Evolutionary conservation across 2,888 invertebrate genomes (phyloP).

Genomic region (Eugnorisma glareosa): DNA sequence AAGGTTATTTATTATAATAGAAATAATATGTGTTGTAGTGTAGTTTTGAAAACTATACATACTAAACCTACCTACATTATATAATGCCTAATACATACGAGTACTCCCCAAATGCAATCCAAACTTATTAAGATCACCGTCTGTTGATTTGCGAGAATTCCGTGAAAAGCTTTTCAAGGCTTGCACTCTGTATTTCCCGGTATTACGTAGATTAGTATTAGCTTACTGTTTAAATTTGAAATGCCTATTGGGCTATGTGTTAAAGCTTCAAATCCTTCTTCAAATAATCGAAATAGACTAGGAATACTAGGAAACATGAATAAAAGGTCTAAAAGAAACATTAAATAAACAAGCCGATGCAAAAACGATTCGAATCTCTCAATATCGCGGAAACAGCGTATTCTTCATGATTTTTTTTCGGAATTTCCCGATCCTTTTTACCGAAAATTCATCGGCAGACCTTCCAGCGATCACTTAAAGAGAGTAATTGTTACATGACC

Average conservation of each 20-base stretch:
- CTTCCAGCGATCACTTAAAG: constrained; percentile 32
- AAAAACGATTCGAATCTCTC: constrained; percentile 18
- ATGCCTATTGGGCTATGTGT: not conserved
- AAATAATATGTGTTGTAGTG: not conserved
- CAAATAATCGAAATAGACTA: not conserved
- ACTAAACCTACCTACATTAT: not conserved
- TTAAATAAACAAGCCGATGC: not conserved
- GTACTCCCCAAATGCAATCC: not conserved
- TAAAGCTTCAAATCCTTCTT: not conserved
- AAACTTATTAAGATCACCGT: not conserved
- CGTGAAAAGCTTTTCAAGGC: not conserved
- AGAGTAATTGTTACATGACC: constrained; percentile 60
- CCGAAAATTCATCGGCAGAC: constrained; percentile 21
- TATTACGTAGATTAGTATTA: not conserved
- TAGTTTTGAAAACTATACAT: not conserved
- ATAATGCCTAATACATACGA: not conserved
- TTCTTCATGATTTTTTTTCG: constrained; percentile 30
- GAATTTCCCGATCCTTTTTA: constrained; percentile 6
- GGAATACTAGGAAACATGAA: not conserved
- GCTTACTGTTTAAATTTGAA: not conserved
- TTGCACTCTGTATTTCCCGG: not conserved
- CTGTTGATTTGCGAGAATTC: not conserved
- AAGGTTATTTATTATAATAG: not conserved
- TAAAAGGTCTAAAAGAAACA: constrained; percentile 2
- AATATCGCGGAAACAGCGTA: constrained; percentile 22